Percentiles rank a stretch among this genome's conserved stretches.
These are phyloP conservation scores for Coelinius sp. DNA, from an alignment of 2,888 invertebrate genomes.

Conservation along the genomic window DNA sequence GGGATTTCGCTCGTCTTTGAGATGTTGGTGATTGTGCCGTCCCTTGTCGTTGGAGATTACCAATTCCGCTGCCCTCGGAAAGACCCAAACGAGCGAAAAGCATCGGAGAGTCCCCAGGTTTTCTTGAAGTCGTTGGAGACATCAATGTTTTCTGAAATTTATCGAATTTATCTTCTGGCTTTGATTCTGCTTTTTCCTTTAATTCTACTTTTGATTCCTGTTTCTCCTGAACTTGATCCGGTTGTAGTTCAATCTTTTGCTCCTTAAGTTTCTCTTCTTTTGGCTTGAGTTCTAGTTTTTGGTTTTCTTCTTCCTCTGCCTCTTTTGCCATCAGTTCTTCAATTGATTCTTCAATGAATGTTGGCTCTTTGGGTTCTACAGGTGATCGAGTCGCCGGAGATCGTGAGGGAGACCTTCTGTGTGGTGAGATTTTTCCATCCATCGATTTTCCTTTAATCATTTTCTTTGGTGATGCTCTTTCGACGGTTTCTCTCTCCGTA, in stretches of 20 bases:
- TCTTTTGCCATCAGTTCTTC: slow-evolving; percentile 68
- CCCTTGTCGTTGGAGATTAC: slow-evolving; percentile 82
- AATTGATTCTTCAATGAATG: slow-evolving; percentile 67
- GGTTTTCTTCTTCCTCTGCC: slow-evolving; percentile 60
- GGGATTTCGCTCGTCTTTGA: slow-evolving; percentile 84
- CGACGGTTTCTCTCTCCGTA: slow-evolving; percentile 64
- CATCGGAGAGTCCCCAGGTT: slow-evolving; percentile 83
- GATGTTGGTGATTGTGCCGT: slow-evolving; percentile 83
- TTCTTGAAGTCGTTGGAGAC: slow-evolving; percentile 78
- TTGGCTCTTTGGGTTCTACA: slow-evolving; percentile 37
- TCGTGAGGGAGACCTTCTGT: slow-evolving; percentile 42
- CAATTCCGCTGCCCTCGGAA: slow-evolving; percentile 87
- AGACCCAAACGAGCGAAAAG: slow-evolving; percentile 85
- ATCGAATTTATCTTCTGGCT: slow-evolving; percentile 57
- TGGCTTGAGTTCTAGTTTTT: slow-evolving; percentile 67
- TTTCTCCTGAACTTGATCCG: slow-evolving; percentile 71
- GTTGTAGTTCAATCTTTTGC: slow-evolving; percentile 68
- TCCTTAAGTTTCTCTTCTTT: slow-evolving; percentile 73
- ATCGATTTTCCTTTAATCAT: slow-evolving; percentile 74
- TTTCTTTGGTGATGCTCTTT: slow-evolving; percentile 65
- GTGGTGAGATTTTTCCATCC: slow-evolving; percentile 35
- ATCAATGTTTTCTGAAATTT: slow-evolving; percentile 74
- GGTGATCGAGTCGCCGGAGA: slow-evolving; percentile 57
- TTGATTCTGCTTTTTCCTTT: slow-evolving; percentile 51
- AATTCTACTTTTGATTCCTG: slow-evolving; percentile 47